Evolutionary conservation across 2,797 vertebrate species (phyloP), one percentile per base, ranked within the genome.

Genomic region (Megalops cyprinoides): DNA sequence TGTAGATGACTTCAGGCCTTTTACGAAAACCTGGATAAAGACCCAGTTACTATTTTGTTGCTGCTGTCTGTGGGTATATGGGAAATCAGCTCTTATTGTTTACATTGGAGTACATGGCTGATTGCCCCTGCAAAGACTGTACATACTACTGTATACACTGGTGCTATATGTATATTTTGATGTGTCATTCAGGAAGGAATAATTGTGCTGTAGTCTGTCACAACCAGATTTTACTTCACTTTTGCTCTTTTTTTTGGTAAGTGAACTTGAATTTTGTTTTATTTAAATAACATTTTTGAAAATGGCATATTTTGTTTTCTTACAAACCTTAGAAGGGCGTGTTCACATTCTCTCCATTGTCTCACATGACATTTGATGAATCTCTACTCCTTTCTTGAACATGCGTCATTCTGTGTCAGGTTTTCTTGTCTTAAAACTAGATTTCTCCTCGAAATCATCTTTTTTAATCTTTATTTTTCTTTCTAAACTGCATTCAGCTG

Each of bases 101-200:
- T 87, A 86, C 81, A 84, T 56, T 71, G 34, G 23, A 79, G 71
- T 37, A 77, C 55, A 67, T 78, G 51, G 71, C 56, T 86, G 73
- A 69, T 79, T 76, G 74, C 85, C 83, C 85, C 78, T 78, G 51
- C 77, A 65, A 15, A 18, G 82, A 85, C 82, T 84, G 82, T 92
- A 88, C 86, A 87, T 85, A 85, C 84, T 88, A 82, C 69, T 87
- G 82, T 83, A 49, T 89, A 84, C 84, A 3, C 2, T 87, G 78
- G 92, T 89, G 92, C 86, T 95, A 88, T 95, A 55, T 95, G 94
- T 95, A 95, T 95, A 95, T 95, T 91, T 94, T 91, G 92, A 88
- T 82, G 73, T 91, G 90, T 90, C n/a, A 58, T n/a, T 48, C 53
- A 53, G 51, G 73, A 55, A 75, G 4, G 56, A 34, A 71, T 71